These are phyloP conservation scores for Silurus lanzhouensis DNA, from an alignment of 2,797 vertebrate species.

Conservation along the genomic window DNA sequence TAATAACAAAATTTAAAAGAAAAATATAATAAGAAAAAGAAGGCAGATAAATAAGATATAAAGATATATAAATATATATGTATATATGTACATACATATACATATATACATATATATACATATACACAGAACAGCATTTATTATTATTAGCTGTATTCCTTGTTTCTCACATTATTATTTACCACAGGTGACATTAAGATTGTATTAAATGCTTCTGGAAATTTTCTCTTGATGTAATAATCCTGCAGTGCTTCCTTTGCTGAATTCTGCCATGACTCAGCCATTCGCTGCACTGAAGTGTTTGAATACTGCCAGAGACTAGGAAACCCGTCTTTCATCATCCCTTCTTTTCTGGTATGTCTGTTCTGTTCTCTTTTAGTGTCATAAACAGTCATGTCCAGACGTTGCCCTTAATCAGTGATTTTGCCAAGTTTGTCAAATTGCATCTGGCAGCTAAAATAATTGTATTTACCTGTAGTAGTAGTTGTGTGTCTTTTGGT, in stretches of 20 bases:
- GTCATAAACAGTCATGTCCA: neutral
- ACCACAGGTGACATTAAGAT: neutral
- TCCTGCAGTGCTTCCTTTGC: conserved; percentile 74
- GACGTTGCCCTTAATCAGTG: neutral
- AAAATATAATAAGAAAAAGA: no score
- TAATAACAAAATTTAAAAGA: no score
- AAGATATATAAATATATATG: no score
- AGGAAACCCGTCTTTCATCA: conserved; percentile 69
- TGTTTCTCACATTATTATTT: neutral
- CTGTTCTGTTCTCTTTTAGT: neutral
- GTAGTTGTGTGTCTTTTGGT: neutral
- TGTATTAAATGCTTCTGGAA: neutral
- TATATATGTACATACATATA: no score
- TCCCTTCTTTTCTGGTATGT: conserved; percentile 86
- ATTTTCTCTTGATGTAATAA: conserved; percentile 11
- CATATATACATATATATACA: no score
- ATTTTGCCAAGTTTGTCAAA: neutral
- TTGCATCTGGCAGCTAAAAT: neutral
- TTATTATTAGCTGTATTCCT: neutral
- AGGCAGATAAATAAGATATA: no score
- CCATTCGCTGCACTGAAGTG: conserved; percentile 86
- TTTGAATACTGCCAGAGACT: conserved; percentile 86
- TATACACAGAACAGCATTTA: no score
- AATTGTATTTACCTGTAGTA: neutral
- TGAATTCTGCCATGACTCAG: conserved; percentile 78